Evolutionary conservation across 2,797 vertebrate species (phyloP).

Genomic region (Cygnus olor): DNA sequence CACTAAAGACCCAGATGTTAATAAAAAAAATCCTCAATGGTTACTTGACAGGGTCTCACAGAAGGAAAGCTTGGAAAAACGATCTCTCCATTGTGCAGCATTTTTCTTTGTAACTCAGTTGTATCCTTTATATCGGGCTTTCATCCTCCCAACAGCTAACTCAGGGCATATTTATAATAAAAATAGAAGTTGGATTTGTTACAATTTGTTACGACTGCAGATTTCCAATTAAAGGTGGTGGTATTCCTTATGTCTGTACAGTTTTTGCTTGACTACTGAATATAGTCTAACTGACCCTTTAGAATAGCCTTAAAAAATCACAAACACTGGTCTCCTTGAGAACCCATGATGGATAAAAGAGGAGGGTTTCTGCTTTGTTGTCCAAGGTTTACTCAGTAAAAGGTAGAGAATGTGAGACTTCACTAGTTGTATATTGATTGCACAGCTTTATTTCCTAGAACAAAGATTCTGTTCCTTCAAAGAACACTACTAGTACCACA

Average conservation of each 20-base stretch:
- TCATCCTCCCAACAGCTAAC: conserved; percentile 43
- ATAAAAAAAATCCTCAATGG: neutral
- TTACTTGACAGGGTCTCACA: neutral
- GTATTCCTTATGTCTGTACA: neutral
- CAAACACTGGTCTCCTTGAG: conserved; percentile 33
- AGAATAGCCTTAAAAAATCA: conserved; percentile 39
- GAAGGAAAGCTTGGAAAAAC: neutral
- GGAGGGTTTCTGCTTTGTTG: conserved; percentile 30
- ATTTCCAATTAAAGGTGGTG: conserved; percentile 28
- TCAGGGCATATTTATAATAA: conserved; percentile 30
- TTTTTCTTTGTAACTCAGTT: conserved; percentile 17
- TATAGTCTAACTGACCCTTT: conserved; percentile 29
- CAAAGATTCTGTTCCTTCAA: conserved; percentile 70
- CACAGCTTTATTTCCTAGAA: conserved; percentile 71
- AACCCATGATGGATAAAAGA: conserved; percentile 25
- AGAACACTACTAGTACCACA: conserved; percentile 39
- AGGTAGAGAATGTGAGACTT: conserved; percentile 51
- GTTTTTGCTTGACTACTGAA: conserved; percentile 15
- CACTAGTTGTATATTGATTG: conserved; percentile 39
- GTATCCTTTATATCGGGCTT: conserved; percentile 15
- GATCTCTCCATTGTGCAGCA: neutral
- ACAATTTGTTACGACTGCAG: conserved; percentile 40
- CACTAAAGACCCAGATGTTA: conserved; percentile 8
- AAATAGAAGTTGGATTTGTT: conserved; percentile 32
- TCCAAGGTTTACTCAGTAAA: conserved; percentile 55